Evolutionary conservation across 2,113 vertebrate genomes (phyloP).

Genomic region (Pseudonaja textilis): DNA sequence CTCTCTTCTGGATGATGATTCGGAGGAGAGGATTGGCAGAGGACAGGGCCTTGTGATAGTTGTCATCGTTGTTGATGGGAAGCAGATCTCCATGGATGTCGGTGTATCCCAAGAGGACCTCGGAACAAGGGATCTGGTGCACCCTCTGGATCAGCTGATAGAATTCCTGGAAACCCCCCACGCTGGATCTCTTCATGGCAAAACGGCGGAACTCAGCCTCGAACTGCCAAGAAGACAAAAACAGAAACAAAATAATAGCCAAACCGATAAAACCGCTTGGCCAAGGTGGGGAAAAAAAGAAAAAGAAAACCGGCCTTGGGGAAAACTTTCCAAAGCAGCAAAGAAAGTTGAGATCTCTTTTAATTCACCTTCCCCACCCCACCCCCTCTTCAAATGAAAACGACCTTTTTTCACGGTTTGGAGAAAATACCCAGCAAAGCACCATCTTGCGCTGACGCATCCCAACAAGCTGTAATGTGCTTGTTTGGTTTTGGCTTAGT

Average conservation of each 20-base stretch:
- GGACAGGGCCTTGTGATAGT: constrained; percentile 90
- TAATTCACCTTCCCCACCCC: not conserved
- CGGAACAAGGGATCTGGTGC: constrained; percentile 85
- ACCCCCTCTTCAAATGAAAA: too few species aligned
- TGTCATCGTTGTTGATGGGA: constrained; percentile 95
- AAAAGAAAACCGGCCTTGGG: not conserved
- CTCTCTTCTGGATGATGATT: constrained; percentile 91
- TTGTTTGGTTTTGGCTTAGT: not conserved
- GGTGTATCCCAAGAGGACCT: constrained; percentile 87
- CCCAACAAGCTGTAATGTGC: not conserved
- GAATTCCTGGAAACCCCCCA: constrained; percentile 87
- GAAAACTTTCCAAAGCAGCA: not conserved
- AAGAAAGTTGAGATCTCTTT: not conserved
- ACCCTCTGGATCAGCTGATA: constrained; percentile 84
- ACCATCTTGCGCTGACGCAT: not conserved
- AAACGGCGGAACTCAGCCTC: constrained; percentile 94
- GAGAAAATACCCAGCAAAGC: not conserved
- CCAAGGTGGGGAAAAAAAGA: too few species aligned
- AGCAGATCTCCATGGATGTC: constrained; percentile 90
- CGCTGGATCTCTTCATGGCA: constrained; percentile 77
- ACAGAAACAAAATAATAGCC: not conserved
- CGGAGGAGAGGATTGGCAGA: constrained; percentile 87
- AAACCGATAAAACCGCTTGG: not conserved
- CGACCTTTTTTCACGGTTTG: not conserved
- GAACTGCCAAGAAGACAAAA: constrained; percentile 72